Conservation (phyloP, 2,113 vertebrate species). For the Numida meleagris region DNA sequence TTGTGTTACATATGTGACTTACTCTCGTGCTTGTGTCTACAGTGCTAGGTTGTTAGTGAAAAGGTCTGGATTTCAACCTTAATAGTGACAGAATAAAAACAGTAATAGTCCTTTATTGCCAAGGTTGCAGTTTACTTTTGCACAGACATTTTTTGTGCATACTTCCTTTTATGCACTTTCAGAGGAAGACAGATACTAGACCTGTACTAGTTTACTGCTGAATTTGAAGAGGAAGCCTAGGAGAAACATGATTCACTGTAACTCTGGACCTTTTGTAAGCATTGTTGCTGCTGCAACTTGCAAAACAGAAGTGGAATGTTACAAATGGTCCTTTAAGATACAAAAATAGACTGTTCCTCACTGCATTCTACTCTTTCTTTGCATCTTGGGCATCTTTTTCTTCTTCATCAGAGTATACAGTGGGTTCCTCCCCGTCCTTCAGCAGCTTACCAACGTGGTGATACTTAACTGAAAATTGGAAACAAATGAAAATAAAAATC, state of each 20-base stretch:
- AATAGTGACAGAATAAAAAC: constrained; percentile 18
- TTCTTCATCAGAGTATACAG: constrained; percentile 95
- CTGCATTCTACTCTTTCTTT: constrained; percentile 75
- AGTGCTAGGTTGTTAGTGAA: not conserved
- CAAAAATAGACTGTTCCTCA: constrained; percentile 67
- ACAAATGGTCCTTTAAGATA: constrained; percentile 71
- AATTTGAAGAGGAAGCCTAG: constrained; percentile 31
- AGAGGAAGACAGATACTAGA: constrained; percentile 46
- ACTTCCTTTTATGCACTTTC: constrained; percentile 43
- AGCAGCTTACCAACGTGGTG: constrained; percentile 93
- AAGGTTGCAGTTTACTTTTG: constrained; percentile 41
- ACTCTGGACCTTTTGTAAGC: constrained; percentile 67
- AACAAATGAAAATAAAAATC: not conserved
- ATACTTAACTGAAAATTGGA: constrained; percentile 86
- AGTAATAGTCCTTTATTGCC: constrained; percentile 34
- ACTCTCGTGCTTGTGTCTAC: not conserved
- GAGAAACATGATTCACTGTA: constrained; percentile 31
- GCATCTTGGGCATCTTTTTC: constrained; percentile 67
- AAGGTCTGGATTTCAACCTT: constrained; percentile 18
- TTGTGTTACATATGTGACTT: not conserved
- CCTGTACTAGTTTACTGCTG: constrained; percentile 47
- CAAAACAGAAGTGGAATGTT: constrained; percentile 75
- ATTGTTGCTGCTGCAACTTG: constrained; percentile 50
- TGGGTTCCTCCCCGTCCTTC: constrained; percentile 92
- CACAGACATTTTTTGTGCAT: constrained; percentile 30